phyloP scores from a whole-genome alignment of 2,113 vertebrate species.

The Eudyptes chrysolophus region DNA sequence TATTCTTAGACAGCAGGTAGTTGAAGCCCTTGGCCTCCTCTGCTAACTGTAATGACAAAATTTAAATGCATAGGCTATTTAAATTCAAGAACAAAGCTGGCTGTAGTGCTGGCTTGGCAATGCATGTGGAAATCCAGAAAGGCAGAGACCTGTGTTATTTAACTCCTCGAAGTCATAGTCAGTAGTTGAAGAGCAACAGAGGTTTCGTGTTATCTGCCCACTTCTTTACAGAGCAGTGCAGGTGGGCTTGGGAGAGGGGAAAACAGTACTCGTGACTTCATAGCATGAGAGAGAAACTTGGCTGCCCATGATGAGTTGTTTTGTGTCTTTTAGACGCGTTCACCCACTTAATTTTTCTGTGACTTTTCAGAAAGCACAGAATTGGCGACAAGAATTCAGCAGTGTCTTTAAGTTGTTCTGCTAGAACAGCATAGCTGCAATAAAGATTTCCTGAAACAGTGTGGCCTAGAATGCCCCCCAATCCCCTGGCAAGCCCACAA shows the following conservation, averaged over 20 bases:
- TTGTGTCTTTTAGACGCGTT: fast-evolving
- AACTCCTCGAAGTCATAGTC: neutral
- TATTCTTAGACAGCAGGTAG: neutral
- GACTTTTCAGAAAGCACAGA: neutral
- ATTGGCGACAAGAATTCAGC: neutral
- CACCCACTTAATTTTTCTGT: neutral
- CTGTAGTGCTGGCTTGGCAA: neutral
- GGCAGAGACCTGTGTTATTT: neutral
- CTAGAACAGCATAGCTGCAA: neutral
- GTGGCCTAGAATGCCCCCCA: neutral
- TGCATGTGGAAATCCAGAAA: neutral
- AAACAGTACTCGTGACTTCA: fast-evolving
- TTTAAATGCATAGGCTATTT: conserved; percentile 4
- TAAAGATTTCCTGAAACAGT: neutral
- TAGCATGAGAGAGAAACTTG: neutral
- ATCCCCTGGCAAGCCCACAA: neutral
- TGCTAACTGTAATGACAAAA: neutral
- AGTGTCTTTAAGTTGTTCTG: neutral
- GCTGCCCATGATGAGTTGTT: neutral
- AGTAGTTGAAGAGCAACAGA: neutral
- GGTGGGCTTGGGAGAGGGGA: too few relatives aligned
- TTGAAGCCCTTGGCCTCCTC: neutral
- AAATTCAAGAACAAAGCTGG: neutral
- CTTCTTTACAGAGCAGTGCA: neutral
- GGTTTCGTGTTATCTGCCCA: neutral